Conservation (phyloP, 2,113 vertebrate genomes). For the Petrocephalus zakoni region DNA sequence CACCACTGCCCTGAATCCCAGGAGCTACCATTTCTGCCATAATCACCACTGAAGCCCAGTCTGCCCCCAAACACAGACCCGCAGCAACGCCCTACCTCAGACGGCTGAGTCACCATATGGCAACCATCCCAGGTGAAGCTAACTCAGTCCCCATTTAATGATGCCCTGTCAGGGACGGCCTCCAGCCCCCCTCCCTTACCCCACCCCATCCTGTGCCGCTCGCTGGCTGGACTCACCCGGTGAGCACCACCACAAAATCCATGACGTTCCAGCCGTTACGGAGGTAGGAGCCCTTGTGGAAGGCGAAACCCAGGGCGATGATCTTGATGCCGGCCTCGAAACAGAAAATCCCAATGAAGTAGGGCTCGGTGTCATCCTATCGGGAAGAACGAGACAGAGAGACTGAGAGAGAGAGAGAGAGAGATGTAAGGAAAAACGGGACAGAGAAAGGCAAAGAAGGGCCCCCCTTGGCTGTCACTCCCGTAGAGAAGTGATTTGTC, state of each 20-base stretch:
- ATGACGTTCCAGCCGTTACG: conserved; percentile 98
- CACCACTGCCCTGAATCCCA: not conserved
- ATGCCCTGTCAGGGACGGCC: not conserved
- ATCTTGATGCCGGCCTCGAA: conserved; percentile 99
- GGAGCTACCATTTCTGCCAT: not conserved
- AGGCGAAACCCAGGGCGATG: conserved; percentile 90
- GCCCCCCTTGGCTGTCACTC: not conserved
- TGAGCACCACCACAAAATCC: conserved; percentile 98
- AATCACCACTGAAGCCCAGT: not conserved
- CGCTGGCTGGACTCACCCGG: conserved; percentile 79
- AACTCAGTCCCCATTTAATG: not conserved
- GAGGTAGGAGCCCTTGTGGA: conserved; percentile 97
- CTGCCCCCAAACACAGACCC: not conserved
- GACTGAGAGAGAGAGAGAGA: conserved; percentile 26
- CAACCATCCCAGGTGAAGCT: not conserved
- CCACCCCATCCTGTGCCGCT: conserved; percentile 17
- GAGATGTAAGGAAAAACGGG: not conserved
- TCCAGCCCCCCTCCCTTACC: not conserved
- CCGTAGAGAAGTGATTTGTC: not conserved
- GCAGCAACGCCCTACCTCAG: not conserved
- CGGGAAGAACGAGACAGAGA: conserved; percentile 36
- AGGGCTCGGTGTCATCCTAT: conserved; percentile 95
- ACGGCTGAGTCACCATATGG: too few relatives aligned
- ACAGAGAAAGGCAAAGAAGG: conserved; percentile 5
- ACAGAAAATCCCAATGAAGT: conserved; percentile 99